A percentile compares a stretch with the other conserved stretches of the same genome.
Conservation (phyloP, 2,113 vertebrate species). For the Phainopepla nitens region DNA sequence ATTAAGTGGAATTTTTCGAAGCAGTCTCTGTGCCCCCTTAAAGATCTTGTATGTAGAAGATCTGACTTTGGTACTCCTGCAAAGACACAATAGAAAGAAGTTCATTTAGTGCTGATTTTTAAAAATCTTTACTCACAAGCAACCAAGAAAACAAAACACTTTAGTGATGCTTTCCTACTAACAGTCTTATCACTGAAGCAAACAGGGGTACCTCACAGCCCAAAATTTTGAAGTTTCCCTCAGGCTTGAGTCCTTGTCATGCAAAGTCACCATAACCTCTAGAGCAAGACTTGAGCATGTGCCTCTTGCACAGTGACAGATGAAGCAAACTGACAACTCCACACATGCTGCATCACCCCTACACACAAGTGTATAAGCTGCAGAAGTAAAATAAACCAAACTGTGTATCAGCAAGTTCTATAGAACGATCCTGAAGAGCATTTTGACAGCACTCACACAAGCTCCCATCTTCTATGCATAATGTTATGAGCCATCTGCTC, state of each 20-base stretch:
- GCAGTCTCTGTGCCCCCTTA: conserved; percentile 95
- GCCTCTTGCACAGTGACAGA: not conserved
- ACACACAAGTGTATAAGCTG: not conserved
- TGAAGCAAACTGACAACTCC: not conserved
- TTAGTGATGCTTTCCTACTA: not conserved
- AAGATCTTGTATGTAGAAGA: conserved; percentile 87
- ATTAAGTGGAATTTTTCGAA: conserved; percentile 98
- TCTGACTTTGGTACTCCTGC: conserved; percentile 76
- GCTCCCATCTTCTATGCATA: not conserved
- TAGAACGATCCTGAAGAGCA: not conserved
- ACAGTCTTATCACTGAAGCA: not conserved
- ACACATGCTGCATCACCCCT: not conserved
- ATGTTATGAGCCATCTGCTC: not conserved
- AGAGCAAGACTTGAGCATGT: not conserved
- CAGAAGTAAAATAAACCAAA: not conserved
- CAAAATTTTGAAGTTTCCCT: not conserved
- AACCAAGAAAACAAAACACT: not conserved
- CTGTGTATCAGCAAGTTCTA: not conserved
- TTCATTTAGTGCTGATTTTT: not conserved
- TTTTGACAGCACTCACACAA: not conserved
- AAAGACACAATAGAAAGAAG: not conserved
- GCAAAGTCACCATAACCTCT: not conserved
- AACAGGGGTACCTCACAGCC: not conserved
- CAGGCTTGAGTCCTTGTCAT: not conserved
- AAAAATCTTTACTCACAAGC: not conserved